These are phyloP conservation scores for Tadarida brasiliensis DNA, from an alignment of 2,797 vertebrate species.

Conservation along the genomic window DNA sequence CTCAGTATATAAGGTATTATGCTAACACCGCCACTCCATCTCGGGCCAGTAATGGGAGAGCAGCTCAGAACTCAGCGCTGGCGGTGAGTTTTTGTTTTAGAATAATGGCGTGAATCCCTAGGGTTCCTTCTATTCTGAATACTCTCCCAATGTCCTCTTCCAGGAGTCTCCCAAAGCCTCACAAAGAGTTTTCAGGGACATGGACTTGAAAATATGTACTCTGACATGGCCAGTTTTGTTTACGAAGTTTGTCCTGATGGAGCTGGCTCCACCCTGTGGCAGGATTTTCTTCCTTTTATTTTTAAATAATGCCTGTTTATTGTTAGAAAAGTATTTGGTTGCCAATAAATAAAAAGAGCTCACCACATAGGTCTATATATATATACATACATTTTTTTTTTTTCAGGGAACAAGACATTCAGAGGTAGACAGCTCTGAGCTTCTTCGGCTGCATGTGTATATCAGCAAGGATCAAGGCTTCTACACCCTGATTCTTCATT, in stretches of 20 bases:
- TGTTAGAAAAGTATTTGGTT: background rate
- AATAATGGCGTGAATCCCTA: background rate
- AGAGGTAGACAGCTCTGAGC: background rate
- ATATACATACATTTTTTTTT: background rate
- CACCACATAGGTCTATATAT: background rate
- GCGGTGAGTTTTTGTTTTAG: background rate
- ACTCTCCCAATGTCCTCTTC: background rate
- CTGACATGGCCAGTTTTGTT: background rate
- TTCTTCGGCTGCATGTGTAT: background rate
- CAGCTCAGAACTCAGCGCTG: slow-evolving; percentile 68
- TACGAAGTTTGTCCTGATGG: background rate
- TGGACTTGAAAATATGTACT: background rate
- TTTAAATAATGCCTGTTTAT: background rate
- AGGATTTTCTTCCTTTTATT: slow-evolving; percentile 21
- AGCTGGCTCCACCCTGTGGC: background rate
- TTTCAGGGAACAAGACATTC: background rate
- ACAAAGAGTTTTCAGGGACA: background rate
- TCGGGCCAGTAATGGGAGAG: slow-evolving; percentile 70
- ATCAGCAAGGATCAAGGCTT: background rate
- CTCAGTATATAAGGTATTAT: slow-evolving; percentile 47
- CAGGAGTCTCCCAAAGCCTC: background rate
- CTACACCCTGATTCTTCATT: background rate
- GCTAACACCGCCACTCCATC: slow-evolving; percentile 67
- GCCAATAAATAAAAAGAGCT: background rate
- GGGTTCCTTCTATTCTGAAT: background rate